phyloP scores from a whole-genome alignment of 1,140 invertebrate genomes.

The Pygmarrhopalites habei region DNA sequence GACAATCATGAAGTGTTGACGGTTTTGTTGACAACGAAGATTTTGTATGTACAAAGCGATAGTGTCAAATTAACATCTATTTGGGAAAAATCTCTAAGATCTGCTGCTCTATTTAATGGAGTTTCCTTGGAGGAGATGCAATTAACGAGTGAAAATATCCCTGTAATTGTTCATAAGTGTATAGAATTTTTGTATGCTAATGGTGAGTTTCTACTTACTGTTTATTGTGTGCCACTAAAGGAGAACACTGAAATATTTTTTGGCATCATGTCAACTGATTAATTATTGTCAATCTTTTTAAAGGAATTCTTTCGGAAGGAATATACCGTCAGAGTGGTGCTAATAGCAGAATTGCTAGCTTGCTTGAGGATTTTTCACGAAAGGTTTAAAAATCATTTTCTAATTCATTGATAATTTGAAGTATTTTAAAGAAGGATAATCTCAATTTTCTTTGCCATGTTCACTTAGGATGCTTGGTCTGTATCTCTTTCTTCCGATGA shows the following conservation, averaged over 20 bases:
- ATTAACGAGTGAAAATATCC: conserved; percentile 74
- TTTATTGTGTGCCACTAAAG: background rate
- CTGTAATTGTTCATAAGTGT: conserved; percentile 82
- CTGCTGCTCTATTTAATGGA: conserved; percentile 68
- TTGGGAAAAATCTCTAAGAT: conserved; percentile 64
- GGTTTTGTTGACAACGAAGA: conserved; percentile 44
- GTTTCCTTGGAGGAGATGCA: conserved; percentile 70
- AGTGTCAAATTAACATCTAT: conserved; percentile 43
- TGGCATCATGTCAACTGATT: background rate
- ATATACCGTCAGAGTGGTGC: conserved; percentile 76
- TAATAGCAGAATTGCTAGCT: conserved; percentile 61
- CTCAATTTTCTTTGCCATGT: no score
- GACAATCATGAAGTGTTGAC: conserved; percentile 42
- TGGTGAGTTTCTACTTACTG: conserved; percentile 49
- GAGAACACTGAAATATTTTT: background rate
- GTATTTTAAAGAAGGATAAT: no score
- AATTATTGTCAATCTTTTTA: conserved; percentile 32
- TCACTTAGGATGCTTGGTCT: conserved; percentile 72
- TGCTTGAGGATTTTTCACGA: conserved; percentile 66
- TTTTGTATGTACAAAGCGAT: conserved; percentile 54
- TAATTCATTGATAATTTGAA: no score
- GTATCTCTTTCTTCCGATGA: conserved; percentile 65
- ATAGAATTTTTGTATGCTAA: conserved; percentile 78
- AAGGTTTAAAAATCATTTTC: no score
- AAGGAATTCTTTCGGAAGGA: conserved; percentile 71